These are phyloP conservation scores for Parochlus steinenii DNA, from an alignment of 2,888 invertebrate species.

Conservation along the genomic window DNA sequence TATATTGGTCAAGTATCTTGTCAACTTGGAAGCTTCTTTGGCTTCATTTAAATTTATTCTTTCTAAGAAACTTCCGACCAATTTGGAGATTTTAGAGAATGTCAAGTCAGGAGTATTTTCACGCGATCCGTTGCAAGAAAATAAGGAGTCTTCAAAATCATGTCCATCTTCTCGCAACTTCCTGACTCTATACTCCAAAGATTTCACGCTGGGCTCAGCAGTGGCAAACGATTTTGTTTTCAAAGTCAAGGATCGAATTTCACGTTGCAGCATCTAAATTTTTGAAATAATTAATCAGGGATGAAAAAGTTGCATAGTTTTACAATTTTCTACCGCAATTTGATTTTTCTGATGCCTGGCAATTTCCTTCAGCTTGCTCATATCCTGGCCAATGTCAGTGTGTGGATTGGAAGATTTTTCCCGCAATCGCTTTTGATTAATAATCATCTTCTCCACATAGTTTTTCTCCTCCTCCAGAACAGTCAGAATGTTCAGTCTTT, in stretches of 20 bases:
- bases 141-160: slow-evolving; percentile 15
- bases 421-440: slow-evolving; percentile 21
- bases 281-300: background rate
- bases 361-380: slow-evolving; percentile 22
- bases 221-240: slow-evolving; percentile 21
- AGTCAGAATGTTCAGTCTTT: slow-evolving; percentile 35
- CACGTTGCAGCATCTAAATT: slow-evolving; percentile 23
- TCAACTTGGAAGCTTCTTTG: slow-evolving; percentile 22
- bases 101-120: slow-evolving; percentile 16
- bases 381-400: slow-evolving; percentile 16
- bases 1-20: slow-evolving; percentile 24
- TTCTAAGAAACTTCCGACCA: slow-evolving; percentile 23
- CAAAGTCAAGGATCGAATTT: slow-evolving; percentile 25
- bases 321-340: slow-evolving; percentile 30
- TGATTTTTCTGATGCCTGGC: slow-evolving; percentile 32
- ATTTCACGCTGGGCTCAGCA: slow-evolving; percentile 1
- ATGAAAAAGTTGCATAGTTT: background rate
- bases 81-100: slow-evolving; percentile 22
- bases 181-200: slow-evolving; percentile 6
- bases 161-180: slow-evolving; percentile 16
- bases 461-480: slow-evolving; percentile 37
- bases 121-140: slow-evolving; percentile 19
- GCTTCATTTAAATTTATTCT: slow-evolving; percentile 19
- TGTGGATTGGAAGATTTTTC: slow-evolving; percentile 1
- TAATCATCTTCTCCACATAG: slow-evolving; percentile 29